Base-by-base conservation (phyloP, 1,140 invertebrate genomes). In the Leptonema lineaticorne region DNA sequence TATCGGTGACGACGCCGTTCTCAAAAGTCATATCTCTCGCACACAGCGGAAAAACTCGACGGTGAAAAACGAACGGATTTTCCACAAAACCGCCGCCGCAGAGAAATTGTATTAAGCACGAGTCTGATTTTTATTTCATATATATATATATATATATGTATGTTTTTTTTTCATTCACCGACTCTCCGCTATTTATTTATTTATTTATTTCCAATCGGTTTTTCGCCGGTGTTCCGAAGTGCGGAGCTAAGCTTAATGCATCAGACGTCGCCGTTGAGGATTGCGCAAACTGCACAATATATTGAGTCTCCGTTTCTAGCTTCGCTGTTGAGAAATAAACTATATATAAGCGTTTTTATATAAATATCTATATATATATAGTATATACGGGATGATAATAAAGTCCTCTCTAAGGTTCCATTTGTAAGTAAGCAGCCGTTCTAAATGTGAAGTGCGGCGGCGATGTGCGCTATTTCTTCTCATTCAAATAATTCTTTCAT, bases 21-120 rank as follows among this genome's bases (percentile, higher is more conserved):
- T n/a, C n/a, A n/a, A n/a, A n/a, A n/a, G 11, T 22, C 2, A 50
- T 29, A 60, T 30, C 41, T 60, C 41, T 22, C 58, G n/a, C n/a
- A n/a, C n/a, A n/a, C n/a, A n/a, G n/a, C n/a, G n/a, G n/a, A n/a
- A n/a, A n/a, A n/a, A n/a, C n/a, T n/a, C n/a, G n/a, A n/a, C n/a
- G n/a, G n/a, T n/a, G n/a, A n/a, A n/a, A n/a, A n/a, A 60, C 53
- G 30, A n/a, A 7, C 20, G 59, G 30, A 37, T 62, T 62, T 62
- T 26, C 59, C 37, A 22, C 14, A 18, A 4, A 20, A 48, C 46
- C 5, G 1, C 29, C 30, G 53, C 26, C 20, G 2, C 20, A 8
- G 28, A 16, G 30, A 62, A 24, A 62, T 62, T 62, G 59, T 18
- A 62, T 62, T 62, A 45, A 62, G 20, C 59, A 26, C 29, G 20